phyloP scores from a whole-genome alignment of 2,888 invertebrate species.

The Dexiosoma caninum region DNA sequence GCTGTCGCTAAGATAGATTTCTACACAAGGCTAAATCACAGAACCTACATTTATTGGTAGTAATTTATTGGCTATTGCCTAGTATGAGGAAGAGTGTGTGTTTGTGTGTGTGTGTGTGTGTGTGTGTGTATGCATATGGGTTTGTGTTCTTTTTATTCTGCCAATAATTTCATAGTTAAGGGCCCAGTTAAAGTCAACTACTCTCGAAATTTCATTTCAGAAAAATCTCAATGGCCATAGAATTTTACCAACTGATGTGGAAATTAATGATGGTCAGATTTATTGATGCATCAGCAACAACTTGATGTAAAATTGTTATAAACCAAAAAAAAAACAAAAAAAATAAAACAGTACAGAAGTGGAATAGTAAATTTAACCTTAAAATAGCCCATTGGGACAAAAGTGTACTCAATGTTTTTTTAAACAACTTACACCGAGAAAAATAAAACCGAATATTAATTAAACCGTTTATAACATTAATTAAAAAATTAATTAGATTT shows the following conservation, averaged over 20 bases:
- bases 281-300: slow-evolving; percentile 68
- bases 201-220: slow-evolving; percentile 50
- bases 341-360: not conserved
- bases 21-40: slow-evolving; percentile 21
- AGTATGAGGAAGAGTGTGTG: too few species aligned
- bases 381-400: not conserved
- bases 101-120: too few species aligned
- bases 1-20: not conserved
- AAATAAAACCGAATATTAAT: too few species aligned
- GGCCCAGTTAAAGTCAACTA: slow-evolving; percentile 13
- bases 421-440: too few species aligned
- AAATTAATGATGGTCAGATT: slow-evolving; percentile 74
- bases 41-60: slow-evolving; percentile 11
- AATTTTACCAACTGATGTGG: slow-evolving; percentile 72
- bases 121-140: not conserved
- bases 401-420: not conserved
- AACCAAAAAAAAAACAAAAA: slow-evolving; percentile 55
- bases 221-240: slow-evolving; percentile 66
- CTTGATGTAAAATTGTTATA: slow-evolving; percentile 47
- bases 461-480: too few species aligned
- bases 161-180: slow-evolving; percentile 43
- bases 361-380: slow-evolving; percentile 39
- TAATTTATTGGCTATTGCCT: slow-evolving; percentile 3
- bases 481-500: too few species aligned
- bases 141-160: not conserved